A percentile compares a stretch with the other conserved stretches of the same genome.
These are phyloP conservation scores for Camelus dromedarius DNA, from an alignment of 2,113 vertebrate species.

Conservation along the genomic window DNA sequence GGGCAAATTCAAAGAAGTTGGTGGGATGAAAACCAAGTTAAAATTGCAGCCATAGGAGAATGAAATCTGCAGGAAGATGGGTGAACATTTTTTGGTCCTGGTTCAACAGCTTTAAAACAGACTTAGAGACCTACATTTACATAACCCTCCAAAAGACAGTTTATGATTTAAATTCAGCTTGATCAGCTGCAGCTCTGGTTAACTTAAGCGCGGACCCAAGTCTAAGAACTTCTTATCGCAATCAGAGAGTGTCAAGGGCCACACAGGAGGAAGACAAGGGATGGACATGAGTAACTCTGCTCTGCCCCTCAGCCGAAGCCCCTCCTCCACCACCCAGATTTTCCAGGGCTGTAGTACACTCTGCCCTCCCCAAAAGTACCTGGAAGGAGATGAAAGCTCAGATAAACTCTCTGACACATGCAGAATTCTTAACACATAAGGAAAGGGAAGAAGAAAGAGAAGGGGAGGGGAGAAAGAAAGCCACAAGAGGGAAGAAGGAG, in stretches of 20 bases:
- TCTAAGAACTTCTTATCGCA: neutral
- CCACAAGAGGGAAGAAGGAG: neutral
- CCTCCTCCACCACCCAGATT: neutral
- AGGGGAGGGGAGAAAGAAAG: neutral
- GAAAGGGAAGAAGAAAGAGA: neutral
- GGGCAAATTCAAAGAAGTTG: constrained; percentile 30
- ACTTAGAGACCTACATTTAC: constrained; percentile 6
- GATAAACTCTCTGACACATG: neutral
- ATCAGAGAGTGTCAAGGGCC: neutral
- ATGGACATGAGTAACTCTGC: neutral
- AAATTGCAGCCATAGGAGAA: neutral
- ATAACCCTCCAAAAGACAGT: constrained; percentile 28
- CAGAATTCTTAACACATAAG: constrained; percentile 21
- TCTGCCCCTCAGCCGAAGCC: neutral
- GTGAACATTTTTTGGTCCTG: neutral
- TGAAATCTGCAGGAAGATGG: neutral
- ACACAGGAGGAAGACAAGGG: neutral
- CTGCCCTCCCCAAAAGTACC: neutral
- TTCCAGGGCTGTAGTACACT: neutral
- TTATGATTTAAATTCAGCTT: constrained; percentile 41
- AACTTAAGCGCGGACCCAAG: neutral
- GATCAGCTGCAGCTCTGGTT: neutral
- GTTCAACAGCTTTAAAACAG: constrained; percentile 40
- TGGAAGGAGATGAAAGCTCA: neutral
- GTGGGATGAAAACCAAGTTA: constrained; percentile 37